Conservation (phyloP, 2,888 invertebrate species). For the Loripinus fragilis region DNA sequence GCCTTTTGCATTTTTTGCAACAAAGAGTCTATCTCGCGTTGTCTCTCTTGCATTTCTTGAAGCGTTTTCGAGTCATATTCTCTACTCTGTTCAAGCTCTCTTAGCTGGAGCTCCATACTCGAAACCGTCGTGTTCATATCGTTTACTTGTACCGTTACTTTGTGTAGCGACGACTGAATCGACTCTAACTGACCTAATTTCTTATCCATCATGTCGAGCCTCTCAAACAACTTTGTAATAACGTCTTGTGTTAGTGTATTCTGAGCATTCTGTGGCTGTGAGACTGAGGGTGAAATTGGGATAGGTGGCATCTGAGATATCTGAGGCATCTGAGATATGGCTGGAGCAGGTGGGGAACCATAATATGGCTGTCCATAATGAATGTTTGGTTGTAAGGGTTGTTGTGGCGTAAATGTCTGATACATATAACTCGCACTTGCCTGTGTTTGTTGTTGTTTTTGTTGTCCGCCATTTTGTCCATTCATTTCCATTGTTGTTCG, state of each 20-base stretch:
- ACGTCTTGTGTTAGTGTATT: no score
- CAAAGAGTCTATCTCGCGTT: no score
- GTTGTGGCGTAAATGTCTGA: not conserved
- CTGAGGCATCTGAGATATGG: not conserved
- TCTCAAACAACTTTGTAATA: no score
- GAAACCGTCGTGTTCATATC: not conserved
- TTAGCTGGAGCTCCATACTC: not conserved
- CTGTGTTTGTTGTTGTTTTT: no score
- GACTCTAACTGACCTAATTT: not conserved
- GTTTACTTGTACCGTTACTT: not conserved
- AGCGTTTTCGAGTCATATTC: no score
- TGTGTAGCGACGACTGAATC: not conserved
- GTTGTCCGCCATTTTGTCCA: no score
- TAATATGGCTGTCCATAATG: not conserved
- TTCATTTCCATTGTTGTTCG: not conserved
- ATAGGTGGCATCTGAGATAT: not conserved
- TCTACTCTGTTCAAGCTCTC: no score
- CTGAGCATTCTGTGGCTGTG: not conserved
- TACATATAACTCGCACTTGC: not conserved
- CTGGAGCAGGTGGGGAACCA: not conserved
- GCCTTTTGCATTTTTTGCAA: no score
- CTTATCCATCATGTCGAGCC: no score
- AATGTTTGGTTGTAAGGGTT: not conserved
- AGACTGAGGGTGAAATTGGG: not conserved
- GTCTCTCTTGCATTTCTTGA: no score